These are phyloP conservation scores for Orthosia gracilis DNA, from an alignment of 2,888 invertebrate genomes.

Conservation along the genomic window DNA sequence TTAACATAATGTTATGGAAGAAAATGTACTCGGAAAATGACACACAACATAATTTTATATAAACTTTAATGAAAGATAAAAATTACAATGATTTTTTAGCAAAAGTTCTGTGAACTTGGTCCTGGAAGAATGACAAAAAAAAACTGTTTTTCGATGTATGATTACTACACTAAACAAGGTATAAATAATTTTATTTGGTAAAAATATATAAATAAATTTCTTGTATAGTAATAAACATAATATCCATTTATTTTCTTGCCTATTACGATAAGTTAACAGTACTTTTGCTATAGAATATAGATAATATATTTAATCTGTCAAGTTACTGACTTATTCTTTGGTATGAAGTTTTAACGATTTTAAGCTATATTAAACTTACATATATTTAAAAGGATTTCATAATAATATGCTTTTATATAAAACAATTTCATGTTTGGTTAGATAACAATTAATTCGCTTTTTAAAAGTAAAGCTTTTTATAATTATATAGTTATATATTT, in stretches of 20 bases:
- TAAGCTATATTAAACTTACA: background rate
- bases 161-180: background rate
- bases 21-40: constrained; percentile 33
- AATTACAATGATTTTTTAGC: constrained; percentile 47
- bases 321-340: constrained; percentile 56
- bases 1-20: constrained; percentile 51
- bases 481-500: background rate
- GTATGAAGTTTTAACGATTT: constrained; percentile 34
- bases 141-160: background rate
- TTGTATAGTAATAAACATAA: too few species aligned
- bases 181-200: too few species aligned
- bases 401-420: background rate
- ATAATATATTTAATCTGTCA: constrained; percentile 11
- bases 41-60: constrained; percentile 39
- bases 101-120: constrained; percentile 10
- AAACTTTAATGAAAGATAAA: constrained; percentile 59
- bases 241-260: too few species aligned
- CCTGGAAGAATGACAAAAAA: background rate
- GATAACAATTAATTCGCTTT: background rate
- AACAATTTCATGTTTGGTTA: background rate
- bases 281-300: constrained; percentile 4
- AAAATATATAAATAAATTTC: too few species aligned
- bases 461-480: background rate
- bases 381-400: background rate
- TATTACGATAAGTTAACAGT: background rate